These are phyloP conservation scores for Tuta absoluta DNA, from an alignment of 2,888 invertebrate genomes.

Conservation along the genomic window DNA sequence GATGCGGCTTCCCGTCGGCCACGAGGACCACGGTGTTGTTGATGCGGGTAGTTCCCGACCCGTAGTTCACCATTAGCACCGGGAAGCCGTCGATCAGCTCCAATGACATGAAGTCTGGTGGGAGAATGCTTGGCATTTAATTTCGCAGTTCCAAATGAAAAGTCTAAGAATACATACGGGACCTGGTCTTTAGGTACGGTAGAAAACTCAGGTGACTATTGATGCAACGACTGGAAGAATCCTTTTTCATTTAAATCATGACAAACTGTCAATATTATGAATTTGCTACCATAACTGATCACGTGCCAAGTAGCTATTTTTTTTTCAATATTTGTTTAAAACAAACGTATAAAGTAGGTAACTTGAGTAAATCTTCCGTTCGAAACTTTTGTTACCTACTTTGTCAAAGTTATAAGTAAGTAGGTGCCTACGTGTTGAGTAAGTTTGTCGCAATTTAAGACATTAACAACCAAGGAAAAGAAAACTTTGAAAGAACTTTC, in stretches of 20 bases:
- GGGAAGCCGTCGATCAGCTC: slow-evolving; percentile 93
- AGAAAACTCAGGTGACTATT: too few relatives aligned
- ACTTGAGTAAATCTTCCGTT: background rate
- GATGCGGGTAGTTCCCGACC: slow-evolving; percentile 88
- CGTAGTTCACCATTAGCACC: slow-evolving; percentile 92
- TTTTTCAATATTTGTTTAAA: too few relatives aligned
- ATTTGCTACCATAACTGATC: too few relatives aligned
- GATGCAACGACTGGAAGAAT: too few relatives aligned
- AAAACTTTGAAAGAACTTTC: background rate
- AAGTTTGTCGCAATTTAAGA: background rate
- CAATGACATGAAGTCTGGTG: slow-evolving; percentile 92
- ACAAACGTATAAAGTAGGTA: too few relatives aligned
- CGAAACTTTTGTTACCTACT: background rate
- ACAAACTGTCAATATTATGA: too few relatives aligned
- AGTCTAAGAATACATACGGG: too few relatives aligned
- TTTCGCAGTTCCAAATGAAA: background rate
- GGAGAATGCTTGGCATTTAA: background rate
- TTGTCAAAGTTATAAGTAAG: background rate
- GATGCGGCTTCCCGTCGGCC: slow-evolving; percentile 92
- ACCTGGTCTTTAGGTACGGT: too few relatives aligned
- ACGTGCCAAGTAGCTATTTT: too few relatives aligned
- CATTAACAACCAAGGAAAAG: background rate
- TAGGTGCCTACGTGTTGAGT: background rate
- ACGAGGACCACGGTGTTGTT: slow-evolving; percentile 87
- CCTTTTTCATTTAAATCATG: too few relatives aligned